Conservation (phyloP, 2,888 invertebrate genomes). For the Abscondita cerata region DNA sequence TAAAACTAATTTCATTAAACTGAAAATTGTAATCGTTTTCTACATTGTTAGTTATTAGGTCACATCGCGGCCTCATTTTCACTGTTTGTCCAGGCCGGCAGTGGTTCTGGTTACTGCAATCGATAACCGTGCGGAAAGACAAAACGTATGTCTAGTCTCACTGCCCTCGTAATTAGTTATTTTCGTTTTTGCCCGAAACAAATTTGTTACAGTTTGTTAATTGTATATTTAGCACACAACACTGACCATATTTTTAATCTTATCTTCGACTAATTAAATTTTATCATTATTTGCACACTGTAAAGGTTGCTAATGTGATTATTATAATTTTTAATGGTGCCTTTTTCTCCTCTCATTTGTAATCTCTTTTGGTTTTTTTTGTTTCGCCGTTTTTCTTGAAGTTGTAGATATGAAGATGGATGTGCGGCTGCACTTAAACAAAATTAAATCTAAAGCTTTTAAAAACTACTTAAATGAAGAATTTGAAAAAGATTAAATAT, state of each 20-base stretch:
- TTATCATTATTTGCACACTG: too few species aligned
- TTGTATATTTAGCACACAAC: not conserved
- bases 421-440: too few species aligned
- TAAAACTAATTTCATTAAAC: too few species aligned
- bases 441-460: too few species aligned
- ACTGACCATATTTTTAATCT: slow-evolving; percentile 8
- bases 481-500: slow-evolving; percentile 5
- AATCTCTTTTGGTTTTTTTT: too few species aligned
- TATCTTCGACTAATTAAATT: not conserved
- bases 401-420: too few species aligned
- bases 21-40: too few species aligned
- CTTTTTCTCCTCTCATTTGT: too few species aligned
- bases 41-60: slow-evolving; percentile 42
- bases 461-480: not conserved
- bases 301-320: too few species aligned
- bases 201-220: not conserved
- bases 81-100: slow-evolving; percentile 36
- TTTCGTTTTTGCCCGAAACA: not conserved
- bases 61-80: slow-evolving; percentile 47
- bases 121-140: slow-evolving; percentile 36
- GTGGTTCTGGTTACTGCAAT: slow-evolving; percentile 25
- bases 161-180: slow-evolving; percentile 7
- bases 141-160: slow-evolving; percentile 19
- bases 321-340: too few species aligned
- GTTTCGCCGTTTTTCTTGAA: too few species aligned